Base-by-base conservation (phyloP, 2,113 vertebrate genomes). In the Ancistrus triradiatus region DNA sequence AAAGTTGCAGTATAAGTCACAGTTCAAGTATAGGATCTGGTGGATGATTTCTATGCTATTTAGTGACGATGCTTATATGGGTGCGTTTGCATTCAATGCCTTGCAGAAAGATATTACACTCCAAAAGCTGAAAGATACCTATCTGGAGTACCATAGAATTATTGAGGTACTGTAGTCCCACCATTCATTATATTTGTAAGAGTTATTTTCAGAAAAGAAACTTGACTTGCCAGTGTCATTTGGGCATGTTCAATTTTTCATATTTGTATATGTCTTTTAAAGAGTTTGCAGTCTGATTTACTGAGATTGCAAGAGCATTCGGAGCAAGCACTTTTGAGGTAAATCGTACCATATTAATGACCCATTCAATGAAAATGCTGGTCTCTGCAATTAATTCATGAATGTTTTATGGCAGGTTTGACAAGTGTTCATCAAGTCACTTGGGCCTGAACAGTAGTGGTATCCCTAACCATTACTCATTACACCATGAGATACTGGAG, bases 401-500 rank as follows among this genome's bases (percentile, higher is more conserved):
- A 31, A n/a, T n/a, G n/a, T 47, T 72, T 21, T 69, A 42, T 58
- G 43, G 56, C 69, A 89, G 86, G 66, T 85, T 85, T 56, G 77
- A 85, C 49, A 80, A 78, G 75, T 69, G 72, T 62, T 70, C 70
- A 17, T 25, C 68, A 44, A 71, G 48, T 44, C 72, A 73, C 57
- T 71, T 53, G 11, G 63, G 51, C 46, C 51, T 74, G 21, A 40
- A 69, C 13, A 74, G 58, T 47, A 13, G 15, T 7, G 44, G 11
- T 4, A 69, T 63, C 47, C 77, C 80, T 13, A 86, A 86, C 67
- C 71, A 63, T 15, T 78, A 43, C 63, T 87, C 86, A 24, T 73
- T 89, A 61, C 83, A 83, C 49, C 82, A 77, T 7, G 86, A 89
- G 73, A 81, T 89, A 53, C 78, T 85, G 68, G 81, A 88, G 3